Evolutionary conservation across 2,113 vertebrate species (phyloP), one percentile per base, ranked within the genome.

Genomic region (Diadophis punctatus): DNA sequence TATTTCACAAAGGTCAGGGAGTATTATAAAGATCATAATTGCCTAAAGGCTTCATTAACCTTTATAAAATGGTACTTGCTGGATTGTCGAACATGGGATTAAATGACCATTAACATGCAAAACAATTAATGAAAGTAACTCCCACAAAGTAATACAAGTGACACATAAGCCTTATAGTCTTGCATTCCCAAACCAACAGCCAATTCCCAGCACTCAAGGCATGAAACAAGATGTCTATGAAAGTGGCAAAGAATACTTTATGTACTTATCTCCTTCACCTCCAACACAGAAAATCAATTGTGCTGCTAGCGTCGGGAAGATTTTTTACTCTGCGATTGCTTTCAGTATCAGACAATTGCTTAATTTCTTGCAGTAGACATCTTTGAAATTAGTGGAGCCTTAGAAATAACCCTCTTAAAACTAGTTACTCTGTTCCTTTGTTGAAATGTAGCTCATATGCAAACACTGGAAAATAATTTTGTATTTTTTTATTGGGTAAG

Each of bases 21-120:
- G 91, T 91, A 93, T 88, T 94, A 92, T 95, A 92, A 94, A 93
- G 89, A 94, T 92, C 86, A 49, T 95, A 95, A 95, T 58, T 93
- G 91, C 94, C 89, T 91, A 88, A 96, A 94, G 93, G 91, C 93
- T 94, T 95, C 93, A 93, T 96, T 96, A 96, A 95, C 91, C 95
- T 95, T 96, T 95, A 92, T 90, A 93, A 94, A 96, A 90, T 90
- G 93, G 93, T 87, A 18, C 90, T 80, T 87, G 85, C 80, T 91
- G 91, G 53, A 94, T 94, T 93, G 56, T 51, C 92, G 52, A 94
- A 90, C 55, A 80, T 91, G 93, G 46, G 2, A 93, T 94, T 93
- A 95, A 95, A 94, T 93, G 94, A 93, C 93, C 92, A 58, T 94
- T 95, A 96, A 93, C 92, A 95, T 91, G 87, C 91, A 92, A 52